phyloP scores from a whole-genome alignment of 2,113 vertebrate species.

The Sitta europaea region DNA sequence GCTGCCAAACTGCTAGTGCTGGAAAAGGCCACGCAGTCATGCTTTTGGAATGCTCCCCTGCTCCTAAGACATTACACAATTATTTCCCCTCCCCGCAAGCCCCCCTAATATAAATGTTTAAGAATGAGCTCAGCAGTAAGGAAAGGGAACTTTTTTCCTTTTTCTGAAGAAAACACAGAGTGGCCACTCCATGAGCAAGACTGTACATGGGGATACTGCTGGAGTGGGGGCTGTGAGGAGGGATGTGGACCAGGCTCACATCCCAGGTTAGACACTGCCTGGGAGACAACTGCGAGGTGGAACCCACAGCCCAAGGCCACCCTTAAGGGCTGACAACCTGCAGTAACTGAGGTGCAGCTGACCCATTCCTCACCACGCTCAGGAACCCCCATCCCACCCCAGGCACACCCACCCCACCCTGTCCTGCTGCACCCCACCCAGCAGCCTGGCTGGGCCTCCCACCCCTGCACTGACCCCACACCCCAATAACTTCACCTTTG shows the following conservation, averaged over 20 bases:
- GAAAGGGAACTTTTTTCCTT: not conserved
- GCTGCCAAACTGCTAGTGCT: not conserved
- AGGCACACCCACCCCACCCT: not conserved
- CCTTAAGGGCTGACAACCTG: not conserved
- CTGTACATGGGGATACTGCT: fast-evolving
- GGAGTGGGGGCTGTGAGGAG: fast-evolving
- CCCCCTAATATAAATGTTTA: conserved; percentile 32
- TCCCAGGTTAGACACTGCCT: not conserved
- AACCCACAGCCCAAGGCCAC: not conserved
- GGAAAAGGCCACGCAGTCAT: conserved; percentile 43
- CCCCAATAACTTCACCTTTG: no score
- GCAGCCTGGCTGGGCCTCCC: not conserved
- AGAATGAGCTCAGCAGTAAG: conserved; percentile 30
- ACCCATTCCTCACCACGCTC: not conserved
- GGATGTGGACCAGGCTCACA: not conserved
- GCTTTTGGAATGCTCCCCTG: conserved; percentile 59
- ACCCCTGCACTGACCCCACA: not conserved
- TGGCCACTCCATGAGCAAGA: fast-evolving
- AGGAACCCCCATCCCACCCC: not conserved
- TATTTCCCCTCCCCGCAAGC: conserved; percentile 4
- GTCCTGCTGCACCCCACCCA: not conserved
- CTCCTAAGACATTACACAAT: conserved; percentile 54
- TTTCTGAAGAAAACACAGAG: conserved; percentile 1
- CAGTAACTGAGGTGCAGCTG: not conserved
- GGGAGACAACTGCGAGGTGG: not conserved